Conservation (phyloP, 2,113 vertebrate species). For the Pleuronectes platessa region DNA sequence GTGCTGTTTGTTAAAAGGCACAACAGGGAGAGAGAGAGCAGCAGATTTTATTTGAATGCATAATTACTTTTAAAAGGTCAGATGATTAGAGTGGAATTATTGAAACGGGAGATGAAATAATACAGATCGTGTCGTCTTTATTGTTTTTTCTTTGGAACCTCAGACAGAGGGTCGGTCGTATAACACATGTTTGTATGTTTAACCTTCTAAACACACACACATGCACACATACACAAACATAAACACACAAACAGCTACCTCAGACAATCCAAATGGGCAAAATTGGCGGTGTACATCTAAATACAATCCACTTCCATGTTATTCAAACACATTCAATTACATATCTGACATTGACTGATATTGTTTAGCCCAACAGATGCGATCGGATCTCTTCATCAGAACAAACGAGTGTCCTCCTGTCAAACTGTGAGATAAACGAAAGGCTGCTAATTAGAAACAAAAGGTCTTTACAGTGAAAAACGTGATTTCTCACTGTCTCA, state of each 20-base stretch:
- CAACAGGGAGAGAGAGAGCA: conserved; percentile 1
- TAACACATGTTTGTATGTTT: background rate
- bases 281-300: background rate
- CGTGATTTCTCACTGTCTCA: background rate
- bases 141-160: background rate
- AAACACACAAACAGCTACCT: background rate
- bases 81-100: conserved; percentile 15
- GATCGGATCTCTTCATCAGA: conserved; percentile 2
- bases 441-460: background rate
- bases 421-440: conserved; percentile 4
- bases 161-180: too few relatives aligned
- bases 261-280: background rate
- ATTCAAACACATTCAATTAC: conserved; percentile 18
- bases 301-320: background rate
- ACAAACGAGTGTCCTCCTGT: conserved; percentile 10
- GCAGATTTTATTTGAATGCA: conserved; percentile 7
- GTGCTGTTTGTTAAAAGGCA: conserved; percentile 15
- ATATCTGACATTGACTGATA: conserved; percentile 7
- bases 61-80: conserved; percentile 47
- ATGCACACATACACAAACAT: background rate
- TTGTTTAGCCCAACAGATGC: conserved; percentile 1
- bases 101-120: background rate
- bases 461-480: background rate
- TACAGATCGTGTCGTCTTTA: background rate
- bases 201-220: too few relatives aligned